These are phyloP conservation scores for Glyptemys insculpta DNA, from an alignment of 2,797 vertebrate species.

Conservation along the genomic window DNA sequence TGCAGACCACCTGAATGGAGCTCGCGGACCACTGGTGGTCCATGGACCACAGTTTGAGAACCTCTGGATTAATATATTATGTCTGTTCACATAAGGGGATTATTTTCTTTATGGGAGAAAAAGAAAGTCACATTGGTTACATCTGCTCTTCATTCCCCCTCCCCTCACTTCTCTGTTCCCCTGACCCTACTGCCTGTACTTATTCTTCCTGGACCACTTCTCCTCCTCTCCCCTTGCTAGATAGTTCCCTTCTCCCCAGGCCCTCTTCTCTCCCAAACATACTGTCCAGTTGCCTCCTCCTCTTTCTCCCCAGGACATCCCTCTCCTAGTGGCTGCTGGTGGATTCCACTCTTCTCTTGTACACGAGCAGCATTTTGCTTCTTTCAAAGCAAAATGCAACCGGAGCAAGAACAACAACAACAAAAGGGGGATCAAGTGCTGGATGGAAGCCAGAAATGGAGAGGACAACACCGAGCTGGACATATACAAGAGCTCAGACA, in stretches of 20 bases:
- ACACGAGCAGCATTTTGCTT: accelerated
- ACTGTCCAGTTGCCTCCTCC: accelerated
- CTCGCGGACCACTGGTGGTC: too few species aligned
- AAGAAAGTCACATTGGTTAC: not conserved
- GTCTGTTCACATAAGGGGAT: not conserved
- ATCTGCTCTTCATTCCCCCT: not conserved
- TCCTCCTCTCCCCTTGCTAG: not conserved
- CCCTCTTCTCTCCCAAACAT: accelerated
- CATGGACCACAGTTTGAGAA: too few species aligned
- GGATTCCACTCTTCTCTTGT: not conserved
- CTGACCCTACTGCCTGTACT: not conserved
- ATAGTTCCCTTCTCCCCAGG: not conserved
- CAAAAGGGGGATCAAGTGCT: not conserved
- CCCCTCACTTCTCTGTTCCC: not conserved
- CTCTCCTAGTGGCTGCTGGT: not conserved
- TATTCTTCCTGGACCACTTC: not conserved
- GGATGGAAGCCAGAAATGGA: accelerated
- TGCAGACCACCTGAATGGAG: too few species aligned
- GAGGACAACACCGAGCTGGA: accelerated
- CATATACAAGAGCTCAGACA: not conserved
- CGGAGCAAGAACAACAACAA: not conserved
- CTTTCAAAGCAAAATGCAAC: not conserved
- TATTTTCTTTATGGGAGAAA: not conserved
- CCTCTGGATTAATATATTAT: not conserved
- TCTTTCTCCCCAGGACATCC: not conserved